Conservation (phyloP, 2,888 invertebrate genomes). For the Chalcis sispes region DNA sequence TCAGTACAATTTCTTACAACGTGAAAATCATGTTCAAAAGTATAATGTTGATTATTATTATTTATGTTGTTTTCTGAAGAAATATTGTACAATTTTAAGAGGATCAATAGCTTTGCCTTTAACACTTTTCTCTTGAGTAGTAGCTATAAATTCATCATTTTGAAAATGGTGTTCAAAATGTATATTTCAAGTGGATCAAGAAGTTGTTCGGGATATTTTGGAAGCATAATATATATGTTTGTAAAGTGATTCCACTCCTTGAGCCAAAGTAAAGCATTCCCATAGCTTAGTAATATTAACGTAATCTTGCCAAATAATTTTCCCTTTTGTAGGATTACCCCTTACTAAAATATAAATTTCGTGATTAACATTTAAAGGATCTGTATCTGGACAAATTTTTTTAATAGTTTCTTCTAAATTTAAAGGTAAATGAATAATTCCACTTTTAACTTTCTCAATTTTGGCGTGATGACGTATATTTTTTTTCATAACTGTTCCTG, state of each 20-base stretch:
- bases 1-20: no score
- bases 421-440: slow-evolving; percentile 68
- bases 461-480: slow-evolving; percentile 61
- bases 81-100: no score
- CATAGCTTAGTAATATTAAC: slow-evolving; percentile 67
- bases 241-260: slow-evolving; percentile 64
- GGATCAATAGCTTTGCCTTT: no score
- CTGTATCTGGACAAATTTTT: no score
- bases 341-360: slow-evolving; percentile 67
- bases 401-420: slow-evolving; percentile 67
- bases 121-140: no score
- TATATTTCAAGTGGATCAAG: not conserved
- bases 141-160: no score
- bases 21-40: no score
- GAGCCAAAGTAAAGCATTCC: slow-evolving; percentile 63
- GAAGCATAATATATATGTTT: slow-evolving; percentile 63
- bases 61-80: no score
- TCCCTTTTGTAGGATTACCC: slow-evolving; percentile 63
- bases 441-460: slow-evolving; percentile 60
- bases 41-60: no score
- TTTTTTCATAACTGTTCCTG: slow-evolving; percentile 66
- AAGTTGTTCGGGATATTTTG: slow-evolving; percentile 48
- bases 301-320: slow-evolving; percentile 36
- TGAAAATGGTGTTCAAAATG: not conserved
- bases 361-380: slow-evolving; percentile 63